phyloP scores from a whole-genome alignment of 2,888 invertebrate species.

The Torymus tubicola region DNA sequence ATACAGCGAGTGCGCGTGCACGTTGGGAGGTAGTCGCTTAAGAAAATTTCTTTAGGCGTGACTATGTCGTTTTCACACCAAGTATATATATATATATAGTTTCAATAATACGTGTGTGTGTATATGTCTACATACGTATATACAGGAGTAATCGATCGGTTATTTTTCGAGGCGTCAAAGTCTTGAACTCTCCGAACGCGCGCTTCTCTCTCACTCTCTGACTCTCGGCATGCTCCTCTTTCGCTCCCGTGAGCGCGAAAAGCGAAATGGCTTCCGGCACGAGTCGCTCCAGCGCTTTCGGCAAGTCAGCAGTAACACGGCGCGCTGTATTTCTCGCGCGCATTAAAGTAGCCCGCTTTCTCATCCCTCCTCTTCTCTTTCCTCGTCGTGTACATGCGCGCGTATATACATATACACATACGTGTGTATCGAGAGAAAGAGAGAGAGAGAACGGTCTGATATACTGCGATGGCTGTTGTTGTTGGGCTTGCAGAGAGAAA shows the following conservation, averaged over 20 bases:
- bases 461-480: no score
- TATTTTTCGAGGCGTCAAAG: slow-evolving; percentile 37
- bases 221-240: not conserved
- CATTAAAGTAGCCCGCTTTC: slow-evolving; percentile 28
- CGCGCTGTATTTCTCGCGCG: not conserved
- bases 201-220: not conserved
- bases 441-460: no score
- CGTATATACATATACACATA: not conserved
- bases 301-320: slow-evolving; percentile 32
- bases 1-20: not conserved
- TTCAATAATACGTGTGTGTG: not conserved
- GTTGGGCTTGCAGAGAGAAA: no score
- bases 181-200: not conserved
- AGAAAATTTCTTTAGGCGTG: slow-evolving; percentile 50
- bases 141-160: slow-evolving; percentile 32
- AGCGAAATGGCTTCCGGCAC: slow-evolving; percentile 23
- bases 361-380: no score
- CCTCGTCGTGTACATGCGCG: not conserved
- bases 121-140: not conserved
- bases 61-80: slow-evolving; percentile 36
- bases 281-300: slow-evolving; percentile 4
- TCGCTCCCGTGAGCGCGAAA: not conserved
- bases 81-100: not conserved
- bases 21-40: not conserved
- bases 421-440: no score